A percentile compares a stretch with the other conserved stretches of the same genome.
Conservation (phyloP, 2,888 invertebrate genomes). For the Poecilus cupreus region DNA sequence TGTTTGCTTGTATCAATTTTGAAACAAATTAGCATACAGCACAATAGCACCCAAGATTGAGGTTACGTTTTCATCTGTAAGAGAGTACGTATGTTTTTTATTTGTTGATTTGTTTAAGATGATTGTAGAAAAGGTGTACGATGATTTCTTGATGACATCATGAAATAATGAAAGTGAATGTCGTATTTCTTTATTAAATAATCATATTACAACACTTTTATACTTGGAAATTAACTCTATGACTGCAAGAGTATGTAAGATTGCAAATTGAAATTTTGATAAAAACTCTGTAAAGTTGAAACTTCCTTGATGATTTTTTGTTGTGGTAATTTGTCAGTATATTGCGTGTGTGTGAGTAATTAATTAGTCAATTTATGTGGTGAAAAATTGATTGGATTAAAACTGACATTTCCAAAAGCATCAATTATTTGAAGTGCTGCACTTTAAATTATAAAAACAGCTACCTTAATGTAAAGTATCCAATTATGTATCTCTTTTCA, state of each 20-base stretch:
- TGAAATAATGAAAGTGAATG: constrained; percentile 43
- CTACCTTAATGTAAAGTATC: background rate
- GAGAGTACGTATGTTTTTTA: background rate
- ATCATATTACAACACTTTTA: constrained; percentile 38
- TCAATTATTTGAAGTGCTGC: background rate
- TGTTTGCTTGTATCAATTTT: constrained; percentile 9
- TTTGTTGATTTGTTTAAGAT: background rate
- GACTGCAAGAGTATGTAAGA: background rate
- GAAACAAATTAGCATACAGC: constrained; percentile 31
- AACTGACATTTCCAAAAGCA: constrained; percentile 18
- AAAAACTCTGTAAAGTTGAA: background rate
- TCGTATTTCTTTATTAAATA: constrained; percentile 25
- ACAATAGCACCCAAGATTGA: constrained; percentile 27
- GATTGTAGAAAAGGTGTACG: constrained; percentile 6
- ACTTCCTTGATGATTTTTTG: constrained; percentile 14
- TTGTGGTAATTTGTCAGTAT: background rate
- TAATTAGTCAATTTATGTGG: background rate
- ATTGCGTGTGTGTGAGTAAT: background rate
- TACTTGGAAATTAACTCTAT: constrained; percentile 7
- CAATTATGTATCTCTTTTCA: background rate
- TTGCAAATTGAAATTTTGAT: constrained; percentile 1
- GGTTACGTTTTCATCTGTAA: constrained; percentile 30
- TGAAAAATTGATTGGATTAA: background rate
- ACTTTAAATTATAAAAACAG: background rate
- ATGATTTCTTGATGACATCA: constrained; percentile 37